Base-by-base conservation (phyloP, 2,888 invertebrate species). In the Heliconius cydno region DNA sequence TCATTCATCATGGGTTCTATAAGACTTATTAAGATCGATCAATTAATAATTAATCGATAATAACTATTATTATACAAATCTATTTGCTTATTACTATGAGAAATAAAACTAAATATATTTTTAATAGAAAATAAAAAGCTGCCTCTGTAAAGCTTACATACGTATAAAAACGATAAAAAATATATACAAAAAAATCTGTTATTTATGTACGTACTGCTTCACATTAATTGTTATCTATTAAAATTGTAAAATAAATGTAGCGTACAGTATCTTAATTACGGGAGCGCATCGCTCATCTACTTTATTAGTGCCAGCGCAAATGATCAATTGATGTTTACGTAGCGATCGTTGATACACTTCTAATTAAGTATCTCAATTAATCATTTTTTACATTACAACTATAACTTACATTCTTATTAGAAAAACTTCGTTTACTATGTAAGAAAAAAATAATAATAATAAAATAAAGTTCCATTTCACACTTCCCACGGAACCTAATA, bases 321-420 rank as follows among this genome's bases (percentile, higher is more conserved):
- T 84, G 79, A 84, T 83, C 84, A 82, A 84, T 84, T 80, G 78
- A 71, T 82, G 78, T 82, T 80, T 81, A 79, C 79, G 73, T 68
- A 78, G 79, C 77, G 80, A 34, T 80, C 76, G 72, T 76, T 73
- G 79, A 76, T 76, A 76, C 67, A 70, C 46, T 76, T 41, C 75
- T 41, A 75, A 41, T 41, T 41, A 34, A 34, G 34, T 34, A 71
- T 52, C 46, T 38, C 76, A 73, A 72, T 67, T 71, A 75, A 63
- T n/a, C 25, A 22, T 28, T 28, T 28, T 65, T 41, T 66, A 28
- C 15, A 41, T 52, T 52, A 52, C 19, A 65, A 15, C 0, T 28
- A 65, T 65, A 28, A 60, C 3, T 60, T 60, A 60, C 19, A 22
- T 60, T 60, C n/a, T 60, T 60, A n/a, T n/a, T 60, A 41, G 9